Base-by-base conservation (phyloP, 2,113 vertebrate species). In the Tricholaema leucomelas region DNA sequence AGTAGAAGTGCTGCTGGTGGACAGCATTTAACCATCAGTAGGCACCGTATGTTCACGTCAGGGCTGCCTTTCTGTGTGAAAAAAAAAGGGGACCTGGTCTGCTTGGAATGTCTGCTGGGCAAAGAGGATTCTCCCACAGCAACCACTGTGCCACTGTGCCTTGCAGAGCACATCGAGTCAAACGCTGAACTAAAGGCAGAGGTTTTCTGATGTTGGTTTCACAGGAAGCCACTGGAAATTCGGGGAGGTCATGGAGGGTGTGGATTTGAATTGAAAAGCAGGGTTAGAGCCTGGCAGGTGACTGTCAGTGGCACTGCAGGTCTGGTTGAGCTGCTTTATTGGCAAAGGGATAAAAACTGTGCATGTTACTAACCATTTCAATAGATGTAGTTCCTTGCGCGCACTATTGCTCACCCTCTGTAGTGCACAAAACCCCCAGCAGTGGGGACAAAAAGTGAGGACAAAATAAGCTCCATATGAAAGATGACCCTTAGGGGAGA, bases 321-420 rank as follows among this genome's bases (percentile, higher is more conserved):
- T 61, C 31, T 20, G 24, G 44, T 25, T 35, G 42, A 60, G 23
- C 54, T 72, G 12, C 6, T 83, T 25, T 31, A 1, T 72, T 66
- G 58, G 15, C 11, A 44, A 77, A 88, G 23, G 36, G 21, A 31
- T 75, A 74, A 60, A 21, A 19, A 9, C 12, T 67, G 10, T 63
- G 10, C 23, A 0, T 1, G 2, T 52, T 67, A 35, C 15, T 36
- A 2, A n/a, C 46, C 6, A 27, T 28, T 9, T 46, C 18, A 13
- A 9, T 4, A 25, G 30, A 40, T 58, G 85, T 64, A 27, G 15
- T 30, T 67, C 36, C 33, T 63, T 73, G 6, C 59, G 36, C 36
- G 27, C 8, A 1, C 10, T 31, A 6, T 23, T 0, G 0, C 19
- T 52, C 44, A 66, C 30, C 2, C 18, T 55, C 52, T n/a, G 1